A percentile compares a stretch with the other conserved stretches of the same genome.
Evolutionary conservation across 1,140 invertebrate species (phyloP).

Genomic region (Rhopalosiphum padi): DNA sequence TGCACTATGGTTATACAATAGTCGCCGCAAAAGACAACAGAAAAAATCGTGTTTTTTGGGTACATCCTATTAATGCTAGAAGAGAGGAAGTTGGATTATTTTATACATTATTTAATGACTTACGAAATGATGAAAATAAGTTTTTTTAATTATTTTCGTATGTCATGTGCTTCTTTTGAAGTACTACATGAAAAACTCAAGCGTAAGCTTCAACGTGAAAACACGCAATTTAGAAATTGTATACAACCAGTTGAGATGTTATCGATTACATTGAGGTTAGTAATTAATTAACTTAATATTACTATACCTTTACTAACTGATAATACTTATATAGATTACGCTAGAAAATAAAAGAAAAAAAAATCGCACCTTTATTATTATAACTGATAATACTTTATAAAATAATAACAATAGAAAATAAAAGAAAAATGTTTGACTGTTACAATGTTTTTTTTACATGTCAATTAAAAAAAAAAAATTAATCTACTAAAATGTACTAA

Average conservation of each 20-base stretch:
- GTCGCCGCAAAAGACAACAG: conserved; percentile 48
- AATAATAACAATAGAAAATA: conserved; percentile 19
- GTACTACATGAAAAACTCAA: conserved; percentile 30
- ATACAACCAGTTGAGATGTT: conserved; percentile 47
- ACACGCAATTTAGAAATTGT: conserved; percentile 45
- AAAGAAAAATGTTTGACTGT: conserved; percentile 13
- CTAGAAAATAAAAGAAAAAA: conserved; percentile 36
- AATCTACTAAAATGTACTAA: conserved; percentile 11
- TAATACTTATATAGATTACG: conserved; percentile 26
- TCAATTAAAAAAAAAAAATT: background rate
- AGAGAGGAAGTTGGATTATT: conserved; percentile 42
- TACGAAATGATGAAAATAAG: conserved; percentile 52
- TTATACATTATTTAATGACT: conserved; percentile 46
- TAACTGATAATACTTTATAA: conserved; percentile 15
- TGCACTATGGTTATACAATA: conserved; percentile 40
- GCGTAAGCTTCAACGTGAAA: conserved; percentile 30
- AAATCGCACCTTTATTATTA: conserved; percentile 43
- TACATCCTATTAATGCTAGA: conserved; percentile 45
- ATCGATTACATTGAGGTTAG: conserved; percentile 42
- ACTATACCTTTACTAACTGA: background rate
- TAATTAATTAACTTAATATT: conserved; percentile 43
- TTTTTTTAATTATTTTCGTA: conserved; percentile 50
- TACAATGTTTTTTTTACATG: conserved; percentile 26
- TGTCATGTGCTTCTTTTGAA: conserved; percentile 43
- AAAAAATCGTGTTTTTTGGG: conserved; percentile 48